A percentile compares a stretch with the other conserved stretches of the same genome.
phyloP scores from a whole-genome alignment of 2,797 vertebrate species.

The Yasuhikotakia modesta region DNA sequence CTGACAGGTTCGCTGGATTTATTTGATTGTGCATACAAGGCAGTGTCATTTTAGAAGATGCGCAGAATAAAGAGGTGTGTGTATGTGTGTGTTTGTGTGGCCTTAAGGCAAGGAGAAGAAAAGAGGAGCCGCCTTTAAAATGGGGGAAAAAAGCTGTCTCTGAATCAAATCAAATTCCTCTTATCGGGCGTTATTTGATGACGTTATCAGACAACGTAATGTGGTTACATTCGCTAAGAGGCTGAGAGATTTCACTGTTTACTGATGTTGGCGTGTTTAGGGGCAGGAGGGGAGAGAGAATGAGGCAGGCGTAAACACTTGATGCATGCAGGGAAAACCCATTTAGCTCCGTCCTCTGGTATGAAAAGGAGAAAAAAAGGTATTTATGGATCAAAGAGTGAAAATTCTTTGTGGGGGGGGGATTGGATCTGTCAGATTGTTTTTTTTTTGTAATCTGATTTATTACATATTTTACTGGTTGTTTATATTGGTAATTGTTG shows the following conservation, averaged over 20 bases:
- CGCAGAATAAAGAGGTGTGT: conserved; percentile 64
- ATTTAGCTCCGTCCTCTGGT: conserved; percentile 64
- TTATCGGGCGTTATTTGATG: conserved; percentile 98
- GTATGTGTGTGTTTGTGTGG: conserved; percentile 43
- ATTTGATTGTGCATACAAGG: conserved; percentile 79
- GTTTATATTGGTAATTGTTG: too few species aligned
- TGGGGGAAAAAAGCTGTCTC: conserved; percentile 53
- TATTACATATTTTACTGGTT: too few species aligned
- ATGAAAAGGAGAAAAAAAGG: conserved; percentile 62
- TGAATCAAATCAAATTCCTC: conserved; percentile 97
- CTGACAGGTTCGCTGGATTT: conserved; percentile 76
- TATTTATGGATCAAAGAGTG: conserved; percentile 41
- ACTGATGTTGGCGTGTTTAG: conserved; percentile 86
- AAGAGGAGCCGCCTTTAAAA: conserved; percentile 38
- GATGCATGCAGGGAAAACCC: conserved; percentile 79
- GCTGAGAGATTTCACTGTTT: conserved; percentile 93
- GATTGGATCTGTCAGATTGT: background rate
- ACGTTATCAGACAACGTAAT: conserved; percentile 95
- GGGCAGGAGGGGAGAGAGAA: conserved; percentile 57
- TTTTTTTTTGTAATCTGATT: background rate
- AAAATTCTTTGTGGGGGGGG: background rate
- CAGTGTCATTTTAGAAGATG: conserved; percentile 71
- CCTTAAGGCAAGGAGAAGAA: conserved; percentile 54
- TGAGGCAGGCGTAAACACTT: conserved; percentile 73
- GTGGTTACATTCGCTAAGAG: conserved; percentile 92